Evolutionary conservation across 1,140 invertebrate genomes (phyloP), one percentile per base, ranked within the genome.

Genomic region (Stenopsyche tienmushanensis): DNA sequence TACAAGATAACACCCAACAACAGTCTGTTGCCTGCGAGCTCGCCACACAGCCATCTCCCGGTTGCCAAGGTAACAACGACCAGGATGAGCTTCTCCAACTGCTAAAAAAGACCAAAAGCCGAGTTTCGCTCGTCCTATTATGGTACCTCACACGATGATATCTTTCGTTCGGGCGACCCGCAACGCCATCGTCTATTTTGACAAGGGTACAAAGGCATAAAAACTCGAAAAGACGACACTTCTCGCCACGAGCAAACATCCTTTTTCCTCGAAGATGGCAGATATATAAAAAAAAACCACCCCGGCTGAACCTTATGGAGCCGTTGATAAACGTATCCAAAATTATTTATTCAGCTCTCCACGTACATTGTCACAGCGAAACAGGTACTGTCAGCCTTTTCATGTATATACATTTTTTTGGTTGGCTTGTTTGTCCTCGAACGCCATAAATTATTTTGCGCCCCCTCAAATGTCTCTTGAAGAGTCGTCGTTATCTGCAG

Each of bases 181-280:
- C 18, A 24, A 29, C 47, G 57, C 62, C 54, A 55, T 26, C 50
- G 44, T 57, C 49, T 69, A 58, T 63, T 69, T 69, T 69, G 62
- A 65, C 67, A 69, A 58, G 67, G 63, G n/a, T 41, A 65, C 67
- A 69, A 58, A 63, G 63, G n/a, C 41, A 65, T 39, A 52, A 59
- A 21, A 34, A 52, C n/a, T n/a, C n/a, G n/a, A n/a, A n/a, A n/a
- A n/a, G n/a, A n/a, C 29, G 52, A 50, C 18, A 42, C 44, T 10
- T 7, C 8, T 59, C 53, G 7, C n/a, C 53, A n/a, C 47, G 42
- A 39, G 44, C 42, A 60, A 60, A 60, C 57, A 60, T 60, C 57
- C 42, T 52, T 7, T 52, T 21, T 25, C 7, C 18, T 21, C 23
- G 49, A 7, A 18, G 44, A 47, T 18, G 44, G 17, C 18, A 20